Conservation (phyloP, 2,888 invertebrate species). For the Therioaphis trifolii region DNA sequence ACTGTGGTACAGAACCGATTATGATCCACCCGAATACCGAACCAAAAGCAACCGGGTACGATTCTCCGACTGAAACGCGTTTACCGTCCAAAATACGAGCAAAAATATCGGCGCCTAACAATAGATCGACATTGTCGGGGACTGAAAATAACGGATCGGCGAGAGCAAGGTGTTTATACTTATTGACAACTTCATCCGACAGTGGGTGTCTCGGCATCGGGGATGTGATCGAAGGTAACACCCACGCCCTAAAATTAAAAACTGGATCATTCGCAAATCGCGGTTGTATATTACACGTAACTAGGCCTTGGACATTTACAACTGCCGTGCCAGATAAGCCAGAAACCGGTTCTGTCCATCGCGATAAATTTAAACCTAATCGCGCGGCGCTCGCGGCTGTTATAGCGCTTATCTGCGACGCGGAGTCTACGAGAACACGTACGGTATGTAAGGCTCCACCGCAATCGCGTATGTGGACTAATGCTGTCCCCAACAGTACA, state of each 20-base stretch:
- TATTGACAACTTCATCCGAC: neutral
- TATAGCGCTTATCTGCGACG: no score
- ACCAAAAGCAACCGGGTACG: neutral
- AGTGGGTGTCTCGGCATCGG: conserved; percentile 7
- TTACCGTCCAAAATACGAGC: neutral
- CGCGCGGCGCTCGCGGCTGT: no score
- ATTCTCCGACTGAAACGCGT: neutral
- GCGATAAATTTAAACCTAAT: neutral
- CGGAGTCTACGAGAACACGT: no score
- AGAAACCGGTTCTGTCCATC: neutral
- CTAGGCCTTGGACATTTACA: neutral
- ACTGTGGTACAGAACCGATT: neutral
- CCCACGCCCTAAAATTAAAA: neutral
- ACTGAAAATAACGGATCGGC: neutral
- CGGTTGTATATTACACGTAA: neutral
- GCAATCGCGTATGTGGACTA: no score
- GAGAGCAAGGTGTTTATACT: conserved; percentile 13
- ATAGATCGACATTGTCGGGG: neutral
- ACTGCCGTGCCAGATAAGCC: neutral
- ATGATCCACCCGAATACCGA: conserved; percentile 30
- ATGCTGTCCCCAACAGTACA: no score
- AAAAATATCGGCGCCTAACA: neutral
- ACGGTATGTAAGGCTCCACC: no score
- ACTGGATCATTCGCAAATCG: neutral
- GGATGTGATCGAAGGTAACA: neutral